Conservation (phyloP, 2,113 vertebrate genomes). For the Ascaphus truei region DNA sequence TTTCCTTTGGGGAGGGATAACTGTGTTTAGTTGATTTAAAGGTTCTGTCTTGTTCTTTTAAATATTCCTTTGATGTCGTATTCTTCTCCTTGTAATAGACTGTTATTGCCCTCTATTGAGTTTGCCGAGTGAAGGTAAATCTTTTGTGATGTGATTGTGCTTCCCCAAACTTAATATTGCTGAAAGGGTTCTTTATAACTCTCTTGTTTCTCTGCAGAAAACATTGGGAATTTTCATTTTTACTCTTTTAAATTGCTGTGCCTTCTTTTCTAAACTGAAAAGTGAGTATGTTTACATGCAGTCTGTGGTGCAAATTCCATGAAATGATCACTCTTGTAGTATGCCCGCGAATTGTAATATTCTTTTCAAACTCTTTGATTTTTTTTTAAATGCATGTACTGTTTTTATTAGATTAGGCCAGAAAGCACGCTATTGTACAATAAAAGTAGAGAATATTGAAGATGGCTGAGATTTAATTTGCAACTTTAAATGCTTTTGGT, state of each 20-base stretch:
- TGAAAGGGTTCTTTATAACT: slow-evolving; percentile 73
- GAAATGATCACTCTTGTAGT: slow-evolving; percentile 42
- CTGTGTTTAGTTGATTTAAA: slow-evolving; percentile 73
- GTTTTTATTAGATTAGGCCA: slow-evolving; percentile 29
- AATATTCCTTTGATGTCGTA: slow-evolving; percentile 72
- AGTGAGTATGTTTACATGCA: slow-evolving; percentile 40
- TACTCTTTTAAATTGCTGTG: slow-evolving; percentile 73
- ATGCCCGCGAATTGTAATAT: not conserved
- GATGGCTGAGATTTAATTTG: no score
- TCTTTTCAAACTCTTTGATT: slow-evolving; percentile 24
- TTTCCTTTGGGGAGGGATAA: slow-evolving; percentile 70
- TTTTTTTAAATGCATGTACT: slow-evolving; percentile 24
- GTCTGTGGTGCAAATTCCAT: slow-evolving; percentile 36
- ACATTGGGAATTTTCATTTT: slow-evolving; percentile 93
- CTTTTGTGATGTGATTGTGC: slow-evolving; percentile 92
- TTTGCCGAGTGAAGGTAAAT: slow-evolving; percentile 89
- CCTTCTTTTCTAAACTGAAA: slow-evolving; percentile 55
- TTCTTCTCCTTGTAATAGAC: slow-evolving; percentile 82
- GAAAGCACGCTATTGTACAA: slow-evolving; percentile 1
- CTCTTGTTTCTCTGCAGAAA: slow-evolving; percentile 70
- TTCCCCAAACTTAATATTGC: slow-evolving; percentile 83
- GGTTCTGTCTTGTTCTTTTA: slow-evolving; percentile 80
- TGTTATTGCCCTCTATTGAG: slow-evolving; percentile 94
- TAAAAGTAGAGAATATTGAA: slow-evolving; percentile 14
- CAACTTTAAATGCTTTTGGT: no score